Percentiles rank a stretch among this genome's conserved stretches.
phyloP scores from a whole-genome alignment of 2,888 invertebrate genomes.

The Stenodema calcarata region DNA sequence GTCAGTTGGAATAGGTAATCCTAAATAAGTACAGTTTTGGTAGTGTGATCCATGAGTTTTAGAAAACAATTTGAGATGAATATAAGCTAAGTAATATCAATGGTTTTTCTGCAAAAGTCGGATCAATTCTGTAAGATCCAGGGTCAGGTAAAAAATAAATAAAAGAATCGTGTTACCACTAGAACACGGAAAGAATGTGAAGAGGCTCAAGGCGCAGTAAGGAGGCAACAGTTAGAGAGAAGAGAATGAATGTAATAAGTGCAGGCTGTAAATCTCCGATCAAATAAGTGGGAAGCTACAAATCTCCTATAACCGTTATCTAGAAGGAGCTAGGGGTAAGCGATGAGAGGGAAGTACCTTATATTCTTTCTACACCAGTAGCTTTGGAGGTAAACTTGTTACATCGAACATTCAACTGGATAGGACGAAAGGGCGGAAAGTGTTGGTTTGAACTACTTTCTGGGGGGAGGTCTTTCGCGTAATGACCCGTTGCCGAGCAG shows the following conservation, averaged over 20 bases:
- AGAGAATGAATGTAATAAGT: constrained; percentile 21
- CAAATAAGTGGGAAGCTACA: constrained; percentile 15
- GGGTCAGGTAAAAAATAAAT: no score
- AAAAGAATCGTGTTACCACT: not conserved
- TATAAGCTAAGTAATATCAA: no score
- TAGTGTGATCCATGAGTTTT: no score
- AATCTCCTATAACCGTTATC: constrained; percentile 10
- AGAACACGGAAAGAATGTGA: not conserved
- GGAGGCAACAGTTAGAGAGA: not conserved
- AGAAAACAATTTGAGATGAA: no score
- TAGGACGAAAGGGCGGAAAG: not conserved
- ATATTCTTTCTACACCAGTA: not conserved
- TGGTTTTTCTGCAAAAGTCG: no score
- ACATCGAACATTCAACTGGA: not conserved
- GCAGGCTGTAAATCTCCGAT: constrained; percentile 5
- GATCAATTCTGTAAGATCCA: no score
- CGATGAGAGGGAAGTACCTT: not conserved
- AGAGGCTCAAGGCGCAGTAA: not conserved
- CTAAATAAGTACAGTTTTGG: no score
- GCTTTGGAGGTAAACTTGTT: not conserved
- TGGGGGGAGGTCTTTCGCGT: not conserved
- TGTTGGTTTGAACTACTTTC: not conserved
- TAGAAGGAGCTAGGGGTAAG: not conserved
- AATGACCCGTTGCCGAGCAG: no score
- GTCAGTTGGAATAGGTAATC: no score